Evolutionary conservation across 1,140 invertebrate species (phyloP).

Genomic region (Brachystomella parvula): DNA sequence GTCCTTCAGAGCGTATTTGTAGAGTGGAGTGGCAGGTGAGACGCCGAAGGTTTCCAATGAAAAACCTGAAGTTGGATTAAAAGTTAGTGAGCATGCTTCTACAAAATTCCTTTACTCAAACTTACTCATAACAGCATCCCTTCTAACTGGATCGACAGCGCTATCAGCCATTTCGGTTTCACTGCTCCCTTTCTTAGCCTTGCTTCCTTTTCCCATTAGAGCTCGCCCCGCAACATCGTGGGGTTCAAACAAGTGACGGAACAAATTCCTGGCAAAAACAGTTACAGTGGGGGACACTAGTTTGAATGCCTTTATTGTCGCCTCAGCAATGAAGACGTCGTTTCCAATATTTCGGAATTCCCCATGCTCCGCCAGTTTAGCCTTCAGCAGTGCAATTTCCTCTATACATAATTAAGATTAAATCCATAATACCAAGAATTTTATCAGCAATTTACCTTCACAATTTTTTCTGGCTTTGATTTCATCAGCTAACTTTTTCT

Average conservation of each 20-base stretch:
- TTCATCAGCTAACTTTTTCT: no score
- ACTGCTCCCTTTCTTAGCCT: neutral
- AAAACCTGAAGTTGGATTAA: neutral
- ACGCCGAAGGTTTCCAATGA: neutral
- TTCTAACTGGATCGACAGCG: no score
- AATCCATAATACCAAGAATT: no score
- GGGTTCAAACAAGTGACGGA: neutral
- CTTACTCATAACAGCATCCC: no score
- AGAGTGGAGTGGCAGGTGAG: neutral
- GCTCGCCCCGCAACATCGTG: neutral
- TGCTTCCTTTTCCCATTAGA: neutral
- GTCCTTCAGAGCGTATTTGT: neutral
- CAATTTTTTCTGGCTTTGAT: no score
- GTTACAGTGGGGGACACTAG: neutral
- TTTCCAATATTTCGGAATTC: neutral
- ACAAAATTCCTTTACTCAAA: no score
- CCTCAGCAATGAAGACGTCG: neutral
- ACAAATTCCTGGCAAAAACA: neutral
- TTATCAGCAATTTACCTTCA: no score
- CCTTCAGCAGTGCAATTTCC: no score
- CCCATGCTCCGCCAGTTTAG: no score
- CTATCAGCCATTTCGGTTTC: neutral
- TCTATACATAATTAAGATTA: no score
- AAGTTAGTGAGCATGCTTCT: no score
- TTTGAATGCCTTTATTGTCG: neutral